These are phyloP conservation scores for Microtus ochrogaster DNA, from an alignment of 2,113 vertebrate genomes.

Conservation along the genomic window DNA sequence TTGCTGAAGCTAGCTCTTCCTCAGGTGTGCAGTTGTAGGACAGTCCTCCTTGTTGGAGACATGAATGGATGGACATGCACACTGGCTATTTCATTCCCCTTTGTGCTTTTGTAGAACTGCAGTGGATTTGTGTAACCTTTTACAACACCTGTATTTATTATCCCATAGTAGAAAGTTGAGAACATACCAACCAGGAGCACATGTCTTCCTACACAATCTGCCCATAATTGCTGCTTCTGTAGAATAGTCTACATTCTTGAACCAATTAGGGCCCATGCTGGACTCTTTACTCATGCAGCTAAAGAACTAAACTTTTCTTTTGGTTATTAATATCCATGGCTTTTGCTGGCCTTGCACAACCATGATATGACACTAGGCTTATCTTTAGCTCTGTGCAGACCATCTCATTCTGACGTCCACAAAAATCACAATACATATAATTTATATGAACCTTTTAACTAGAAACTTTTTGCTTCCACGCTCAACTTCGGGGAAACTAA, in stretches of 20 bases:
- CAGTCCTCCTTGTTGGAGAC: slow-evolving; percentile 86
- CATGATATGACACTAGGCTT: slow-evolving; percentile 58
- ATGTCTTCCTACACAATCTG: slow-evolving; percentile 82
- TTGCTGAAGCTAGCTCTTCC: slow-evolving; percentile 87
- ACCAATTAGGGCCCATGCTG: slow-evolving; percentile 62
- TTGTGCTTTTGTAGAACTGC: slow-evolving; percentile 99
- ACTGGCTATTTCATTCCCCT: slow-evolving; percentile 93
- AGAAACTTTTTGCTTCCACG: slow-evolving; percentile 65
- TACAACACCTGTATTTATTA: slow-evolving; percentile 87
- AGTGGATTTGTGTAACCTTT: slow-evolving; percentile 98
- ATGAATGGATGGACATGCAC: slow-evolving; percentile 93
- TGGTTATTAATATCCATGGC: slow-evolving; percentile 56
- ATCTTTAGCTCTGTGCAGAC: slow-evolving; percentile 75
- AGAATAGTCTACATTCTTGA: slow-evolving; percentile 74
- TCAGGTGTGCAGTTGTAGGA: slow-evolving; percentile 87
- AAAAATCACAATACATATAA: slow-evolving; percentile 56
- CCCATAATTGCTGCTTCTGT: slow-evolving; percentile 77
- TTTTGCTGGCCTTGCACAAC: slow-evolving; percentile 71
- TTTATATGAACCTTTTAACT: slow-evolving; percentile 51
- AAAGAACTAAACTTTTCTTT: slow-evolving; percentile 62
- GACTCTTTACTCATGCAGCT: slow-evolving; percentile 59
- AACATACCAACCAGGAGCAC: slow-evolving; percentile 87
- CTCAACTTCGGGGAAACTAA: slow-evolving; percentile 21
- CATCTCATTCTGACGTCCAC: slow-evolving; percentile 56
- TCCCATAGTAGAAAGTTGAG: slow-evolving; percentile 84